phyloP scores from a whole-genome alignment of 1,140 invertebrate genomes.

The Augochlora pura region DNA sequence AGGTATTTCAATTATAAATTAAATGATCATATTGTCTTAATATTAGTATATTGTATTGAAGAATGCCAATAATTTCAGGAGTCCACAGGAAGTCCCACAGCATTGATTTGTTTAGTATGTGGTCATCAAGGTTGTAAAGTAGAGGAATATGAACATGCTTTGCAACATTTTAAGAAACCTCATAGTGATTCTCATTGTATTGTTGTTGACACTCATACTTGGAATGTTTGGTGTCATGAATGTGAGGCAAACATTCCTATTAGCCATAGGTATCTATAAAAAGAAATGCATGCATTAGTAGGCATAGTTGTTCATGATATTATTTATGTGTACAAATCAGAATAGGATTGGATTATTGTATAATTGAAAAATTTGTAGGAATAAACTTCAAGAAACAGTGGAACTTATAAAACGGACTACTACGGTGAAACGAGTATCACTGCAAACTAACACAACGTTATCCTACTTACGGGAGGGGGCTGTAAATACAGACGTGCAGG shows the following conservation, averaged over 20 bases:
- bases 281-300: slow-evolving; percentile 5
- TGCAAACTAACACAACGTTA: slow-evolving; percentile 13
- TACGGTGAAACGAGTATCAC: neutral
- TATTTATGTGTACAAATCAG: too few species aligned
- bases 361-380: slow-evolving; percentile 72
- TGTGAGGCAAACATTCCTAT: slow-evolving; percentile 83
- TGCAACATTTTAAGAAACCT: slow-evolving; percentile 88
- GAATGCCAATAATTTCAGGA: slow-evolving; percentile 28
- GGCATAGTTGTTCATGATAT: too few species aligned
- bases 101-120: slow-evolving; percentile 88
- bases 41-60: slow-evolving; percentile 8
- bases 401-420: slow-evolving; percentile 74
- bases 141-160: slow-evolving; percentile 86
- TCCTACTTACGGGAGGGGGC: slow-evolving; percentile 33
- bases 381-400: slow-evolving; percentile 84
- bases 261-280: slow-evolving; percentile 61
- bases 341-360: too few species aligned
- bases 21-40: neutral
- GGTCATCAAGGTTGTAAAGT: slow-evolving; percentile 89
- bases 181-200: slow-evolving; percentile 89
- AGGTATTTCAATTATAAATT: slow-evolving; percentile 56
- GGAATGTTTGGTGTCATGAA: slow-evolving; percentile 88
- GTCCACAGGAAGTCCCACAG: slow-evolving; percentile 63
- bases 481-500: slow-evolving; percentile 40
- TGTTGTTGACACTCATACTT: slow-evolving; percentile 86